Percentiles rank a stretch among this genome's conserved stretches.
These are phyloP conservation scores for Parnassius apollo DNA, from an alignment of 2,888 invertebrate genomes.

Conservation along the genomic window DNA sequence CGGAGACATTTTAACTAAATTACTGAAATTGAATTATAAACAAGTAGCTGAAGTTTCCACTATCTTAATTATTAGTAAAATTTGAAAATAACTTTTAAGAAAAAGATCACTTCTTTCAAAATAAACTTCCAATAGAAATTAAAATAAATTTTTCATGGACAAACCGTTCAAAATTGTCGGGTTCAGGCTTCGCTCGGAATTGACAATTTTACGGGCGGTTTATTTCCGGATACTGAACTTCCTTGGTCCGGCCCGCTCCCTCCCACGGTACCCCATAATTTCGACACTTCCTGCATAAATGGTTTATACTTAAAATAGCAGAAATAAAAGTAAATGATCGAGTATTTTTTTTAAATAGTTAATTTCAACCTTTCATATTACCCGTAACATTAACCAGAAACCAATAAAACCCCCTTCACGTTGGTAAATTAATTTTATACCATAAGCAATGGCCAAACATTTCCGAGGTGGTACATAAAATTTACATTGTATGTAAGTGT, in stretches of 20 bases:
- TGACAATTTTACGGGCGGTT: slow-evolving; percentile 87
- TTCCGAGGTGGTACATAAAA: slow-evolving; percentile 68
- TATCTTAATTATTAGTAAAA: too few relatives aligned
- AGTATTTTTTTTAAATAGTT: too few relatives aligned
- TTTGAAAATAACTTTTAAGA: too few relatives aligned
- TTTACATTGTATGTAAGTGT: slow-evolving; percentile 81
- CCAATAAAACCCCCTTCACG: slow-evolving; percentile 17
- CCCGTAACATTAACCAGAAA: not conserved
- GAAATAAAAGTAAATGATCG: too few relatives aligned
- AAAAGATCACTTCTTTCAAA: not conserved
- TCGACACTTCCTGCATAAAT: not conserved
- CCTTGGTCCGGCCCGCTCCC: slow-evolving; percentile 61
- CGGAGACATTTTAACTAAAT: too few relatives aligned
- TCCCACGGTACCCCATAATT: not conserved
- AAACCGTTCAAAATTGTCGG: slow-evolving; percentile 61
- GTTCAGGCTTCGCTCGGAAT: slow-evolving; percentile 76
- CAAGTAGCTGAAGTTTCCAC: too few relatives aligned
- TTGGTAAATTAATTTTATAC: slow-evolving; percentile 16
- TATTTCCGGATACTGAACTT: slow-evolving; percentile 82
- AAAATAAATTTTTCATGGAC: slow-evolving; percentile 33
- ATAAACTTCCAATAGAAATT: slow-evolving; percentile 39
- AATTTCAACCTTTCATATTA: too few relatives aligned
- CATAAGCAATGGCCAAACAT: slow-evolving; percentile 37
- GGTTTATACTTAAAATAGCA: too few relatives aligned
- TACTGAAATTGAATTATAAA: too few relatives aligned